Evolutionary conservation across 2,888 invertebrate genomes (phyloP).

Genomic region (Flexamia atlantica): DNA sequence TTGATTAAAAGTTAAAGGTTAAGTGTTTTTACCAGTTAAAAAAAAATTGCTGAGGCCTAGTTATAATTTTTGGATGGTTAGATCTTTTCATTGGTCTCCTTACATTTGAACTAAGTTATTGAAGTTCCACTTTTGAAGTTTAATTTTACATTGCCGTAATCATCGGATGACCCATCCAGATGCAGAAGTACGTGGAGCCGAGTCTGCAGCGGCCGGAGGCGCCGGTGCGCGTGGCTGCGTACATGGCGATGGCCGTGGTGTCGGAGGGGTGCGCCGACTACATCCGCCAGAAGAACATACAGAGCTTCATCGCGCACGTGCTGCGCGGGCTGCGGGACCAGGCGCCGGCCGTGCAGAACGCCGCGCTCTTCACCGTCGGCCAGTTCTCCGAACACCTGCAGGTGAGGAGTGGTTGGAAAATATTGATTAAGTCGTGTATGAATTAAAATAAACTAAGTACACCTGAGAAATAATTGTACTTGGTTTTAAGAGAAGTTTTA

Average conservation of each 20-base stretch:
- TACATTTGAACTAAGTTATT: no score
- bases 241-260: constrained; percentile 84
- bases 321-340: constrained; percentile 83
- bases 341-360: constrained; percentile 82
- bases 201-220: constrained; percentile 80
- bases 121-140: no score
- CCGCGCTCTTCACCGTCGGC: constrained; percentile 87
- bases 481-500: no score
- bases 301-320: constrained; percentile 83
- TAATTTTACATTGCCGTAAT: no score
- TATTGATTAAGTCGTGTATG: no score
- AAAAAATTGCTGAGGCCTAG: no score
- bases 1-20: no score
- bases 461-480: no score
- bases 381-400: constrained; percentile 89
- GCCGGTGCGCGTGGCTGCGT: constrained; percentile 84
- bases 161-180: constrained; percentile 74
- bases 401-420: constrained; percentile 71
- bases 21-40: no score
- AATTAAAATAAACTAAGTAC: no score
- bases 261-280: constrained; percentile 89
- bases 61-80: no score
- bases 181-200: constrained; percentile 79
- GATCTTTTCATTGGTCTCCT: no score
- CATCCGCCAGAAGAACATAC: constrained; percentile 84